Evolutionary conservation across 2,797 vertebrate genomes (phyloP).

Genomic region (Rhabdophis nuchalis): DNA sequence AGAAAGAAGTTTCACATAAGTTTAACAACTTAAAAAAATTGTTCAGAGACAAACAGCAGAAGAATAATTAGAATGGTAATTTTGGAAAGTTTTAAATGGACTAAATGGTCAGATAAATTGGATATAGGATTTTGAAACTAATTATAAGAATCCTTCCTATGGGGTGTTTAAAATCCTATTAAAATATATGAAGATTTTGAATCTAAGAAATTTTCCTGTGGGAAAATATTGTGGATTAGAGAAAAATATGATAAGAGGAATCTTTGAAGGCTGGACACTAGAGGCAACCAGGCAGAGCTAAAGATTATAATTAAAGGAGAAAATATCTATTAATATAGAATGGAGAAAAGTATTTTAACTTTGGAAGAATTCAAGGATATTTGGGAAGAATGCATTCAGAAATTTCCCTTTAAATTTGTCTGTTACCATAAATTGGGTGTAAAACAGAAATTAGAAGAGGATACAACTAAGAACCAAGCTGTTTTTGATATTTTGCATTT

Average conservation of each 20-base stretch:
- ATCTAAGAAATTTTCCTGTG: background rate
- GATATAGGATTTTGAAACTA: background rate
- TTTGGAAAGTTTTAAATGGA: background rate
- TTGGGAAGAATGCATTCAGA: background rate
- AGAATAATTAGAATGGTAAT: background rate
- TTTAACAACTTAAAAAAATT: background rate
- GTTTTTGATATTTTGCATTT: background rate
- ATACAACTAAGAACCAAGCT: background rate
- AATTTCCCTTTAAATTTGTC: background rate
- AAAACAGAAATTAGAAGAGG: background rate
- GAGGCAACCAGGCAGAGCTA: background rate
- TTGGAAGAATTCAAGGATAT: background rate
- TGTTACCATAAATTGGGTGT: background rate
- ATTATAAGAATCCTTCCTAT: background rate
- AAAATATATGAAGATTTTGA: background rate
- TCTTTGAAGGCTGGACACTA: background rate
- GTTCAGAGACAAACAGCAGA: background rate
- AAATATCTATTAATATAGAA: background rate
- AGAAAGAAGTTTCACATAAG: background rate
- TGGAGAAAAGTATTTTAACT: background rate
- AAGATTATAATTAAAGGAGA: background rate
- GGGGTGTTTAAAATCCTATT: background rate
- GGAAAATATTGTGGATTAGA: background rate
- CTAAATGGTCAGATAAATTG: background rate
- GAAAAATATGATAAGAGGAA: background rate